These are phyloP conservation scores for Diachasmimorpha longicaudata DNA, from an alignment of 1,140 invertebrate species.

Conservation along the genomic window DNA sequence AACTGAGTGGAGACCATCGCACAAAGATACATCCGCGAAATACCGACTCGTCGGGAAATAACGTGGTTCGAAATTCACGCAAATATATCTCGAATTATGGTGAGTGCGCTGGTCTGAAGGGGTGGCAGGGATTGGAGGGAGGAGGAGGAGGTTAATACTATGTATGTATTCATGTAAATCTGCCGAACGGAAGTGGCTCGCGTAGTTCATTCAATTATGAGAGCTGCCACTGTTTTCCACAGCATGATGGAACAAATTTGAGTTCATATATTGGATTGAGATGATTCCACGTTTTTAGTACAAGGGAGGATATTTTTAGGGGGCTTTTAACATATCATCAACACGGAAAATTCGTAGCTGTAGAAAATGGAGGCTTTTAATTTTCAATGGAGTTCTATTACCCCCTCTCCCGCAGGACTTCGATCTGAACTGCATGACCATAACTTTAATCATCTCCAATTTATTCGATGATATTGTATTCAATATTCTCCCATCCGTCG, in stretches of 20 bases:
- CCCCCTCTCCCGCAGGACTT: no score
- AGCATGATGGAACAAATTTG: not conserved
- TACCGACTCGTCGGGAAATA: not conserved
- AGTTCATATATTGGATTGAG: not conserved
- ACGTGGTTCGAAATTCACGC: not conserved
- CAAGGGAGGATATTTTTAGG: not conserved
- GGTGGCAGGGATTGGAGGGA: no score
- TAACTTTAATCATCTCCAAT: no score
- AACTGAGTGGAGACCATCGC: not conserved
- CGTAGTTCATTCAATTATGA: not conserved
- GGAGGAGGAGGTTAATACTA: not conserved
- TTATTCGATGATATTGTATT: no score
- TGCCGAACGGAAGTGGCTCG: not conserved
- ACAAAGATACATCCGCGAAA: slow-evolving; percentile 6
- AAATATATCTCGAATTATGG: slow-evolving; percentile 4
- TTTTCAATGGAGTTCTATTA: not conserved
- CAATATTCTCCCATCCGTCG: no score
- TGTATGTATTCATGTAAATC: not conserved
- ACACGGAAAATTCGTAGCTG: not conserved
- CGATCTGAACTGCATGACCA: no score
- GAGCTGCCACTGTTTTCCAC: not conserved
- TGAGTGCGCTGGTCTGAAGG: not conserved
- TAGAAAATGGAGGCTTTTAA: not conserved
- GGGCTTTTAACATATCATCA: not conserved
- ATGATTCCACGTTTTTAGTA: not conserved